A percentile compares a stretch with the other conserved stretches of the same genome.
Conservation (phyloP, 1,140 invertebrate species). For the Leptestheria dahalacensis region DNA sequence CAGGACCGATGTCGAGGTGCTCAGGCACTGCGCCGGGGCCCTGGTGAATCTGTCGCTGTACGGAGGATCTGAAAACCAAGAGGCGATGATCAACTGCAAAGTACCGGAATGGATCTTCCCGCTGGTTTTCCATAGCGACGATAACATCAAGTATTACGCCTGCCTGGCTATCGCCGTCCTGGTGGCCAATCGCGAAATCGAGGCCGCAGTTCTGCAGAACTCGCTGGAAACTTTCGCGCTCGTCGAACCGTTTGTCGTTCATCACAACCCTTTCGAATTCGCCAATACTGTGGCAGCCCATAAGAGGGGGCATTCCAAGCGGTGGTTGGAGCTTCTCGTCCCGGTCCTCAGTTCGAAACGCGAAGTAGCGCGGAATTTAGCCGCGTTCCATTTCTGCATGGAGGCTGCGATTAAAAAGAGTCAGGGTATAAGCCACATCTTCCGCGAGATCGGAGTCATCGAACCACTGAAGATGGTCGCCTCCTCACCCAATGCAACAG, state of each 20-base stretch:
- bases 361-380: slow-evolving; percentile 88
- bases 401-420: slow-evolving; percentile 93
- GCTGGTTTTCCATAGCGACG: slow-evolving; percentile 87
- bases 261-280: slow-evolving; percentile 88
- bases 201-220: slow-evolving; percentile 86
- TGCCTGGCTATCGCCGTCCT: slow-evolving; percentile 92
- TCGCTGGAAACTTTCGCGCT: slow-evolving; percentile 63
- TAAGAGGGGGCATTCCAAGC: slow-evolving; percentile 88
- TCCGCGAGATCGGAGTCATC: slow-evolving; percentile 86
- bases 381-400: slow-evolving; percentile 99
- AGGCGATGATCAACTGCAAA: slow-evolving; percentile 90
- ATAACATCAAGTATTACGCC: slow-evolving; percentile 95
- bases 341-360: slow-evolving; percentile 90
- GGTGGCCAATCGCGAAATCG: slow-evolving; percentile 95
- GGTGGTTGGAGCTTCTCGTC: slow-evolving; percentile 84
- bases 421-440: slow-evolving; percentile 64
- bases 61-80: slow-evolving; percentile 91
- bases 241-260: slow-evolving; percentile 89
- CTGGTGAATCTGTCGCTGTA: slow-evolving; percentile 92
- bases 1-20: slow-evolving; percentile 77
- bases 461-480: slow-evolving; percentile 91
- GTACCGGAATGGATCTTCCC: slow-evolving; percentile 97
- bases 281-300: slow-evolving; percentile 75
- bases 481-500: slow-evolving; percentile 92
- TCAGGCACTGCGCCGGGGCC: slow-evolving; percentile 88